Percentiles rank a stretch among this genome's conserved stretches.
Evolutionary conservation across 2,888 invertebrate species (phyloP).

Genomic region (Chalcosyrphus nemorum): DNA sequence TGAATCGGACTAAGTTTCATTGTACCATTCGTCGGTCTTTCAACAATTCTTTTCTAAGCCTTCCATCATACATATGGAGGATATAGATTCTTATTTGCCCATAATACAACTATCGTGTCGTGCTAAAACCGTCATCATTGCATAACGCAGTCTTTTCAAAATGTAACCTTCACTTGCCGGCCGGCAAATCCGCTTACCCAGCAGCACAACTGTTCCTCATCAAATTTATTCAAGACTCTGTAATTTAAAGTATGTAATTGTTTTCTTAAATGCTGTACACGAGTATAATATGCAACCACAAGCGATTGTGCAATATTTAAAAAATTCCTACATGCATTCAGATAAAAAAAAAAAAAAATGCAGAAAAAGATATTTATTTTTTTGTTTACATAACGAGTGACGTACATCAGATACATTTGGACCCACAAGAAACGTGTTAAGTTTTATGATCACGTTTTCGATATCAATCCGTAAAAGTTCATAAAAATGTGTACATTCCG

Average conservation of each 20-base stretch:
- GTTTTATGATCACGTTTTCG: conserved; percentile 4
- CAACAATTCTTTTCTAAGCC: too few species aligned
- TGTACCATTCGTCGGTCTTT: too few species aligned
- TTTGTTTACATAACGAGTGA: neutral
- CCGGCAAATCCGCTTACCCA: neutral
- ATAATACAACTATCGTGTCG: too few species aligned
- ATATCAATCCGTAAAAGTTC: neutral
- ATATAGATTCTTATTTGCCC: too few species aligned
- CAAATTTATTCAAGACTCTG: neutral
- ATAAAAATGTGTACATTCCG: neutral
- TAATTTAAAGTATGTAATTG: neutral
- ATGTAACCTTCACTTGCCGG: neutral
- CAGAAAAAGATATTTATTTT: neutral
- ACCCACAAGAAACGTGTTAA: neutral
- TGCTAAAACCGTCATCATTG: neutral
- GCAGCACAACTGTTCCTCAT: neutral
- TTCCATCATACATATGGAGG: too few species aligned
- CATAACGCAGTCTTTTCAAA: neutral
- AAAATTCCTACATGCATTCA: neutral
- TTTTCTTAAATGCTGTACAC: neutral
- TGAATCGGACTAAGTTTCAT: too few species aligned
- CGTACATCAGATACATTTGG: neutral
- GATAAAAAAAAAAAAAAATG: neutral
- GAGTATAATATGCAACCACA: neutral
- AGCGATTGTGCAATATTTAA: neutral